These are phyloP conservation scores for Schizopygopsis malacanthus DNA, from an alignment of 2,797 vertebrate species.

Conservation along the genomic window DNA sequence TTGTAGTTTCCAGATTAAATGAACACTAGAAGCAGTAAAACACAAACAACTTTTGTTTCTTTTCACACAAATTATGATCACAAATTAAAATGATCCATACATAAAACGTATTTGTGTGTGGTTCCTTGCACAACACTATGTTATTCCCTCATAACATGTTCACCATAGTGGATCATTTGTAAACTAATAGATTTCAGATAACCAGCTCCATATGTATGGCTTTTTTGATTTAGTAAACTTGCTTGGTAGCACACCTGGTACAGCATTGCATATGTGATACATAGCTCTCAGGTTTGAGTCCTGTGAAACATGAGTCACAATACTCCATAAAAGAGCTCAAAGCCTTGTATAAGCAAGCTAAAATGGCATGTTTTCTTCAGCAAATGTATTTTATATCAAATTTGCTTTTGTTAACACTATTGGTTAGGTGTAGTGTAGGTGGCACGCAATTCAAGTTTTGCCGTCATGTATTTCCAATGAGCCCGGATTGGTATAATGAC, in stretches of 20 bases:
- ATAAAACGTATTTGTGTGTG: background rate
- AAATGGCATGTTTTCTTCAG: background rate
- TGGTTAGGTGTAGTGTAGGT: background rate
- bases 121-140: background rate
- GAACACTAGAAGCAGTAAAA: background rate
- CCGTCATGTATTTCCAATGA: background rate
- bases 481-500: no score
- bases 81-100: background rate
- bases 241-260: background rate
- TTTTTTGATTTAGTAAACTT: background rate
- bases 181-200: background rate
- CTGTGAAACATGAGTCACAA: background rate
- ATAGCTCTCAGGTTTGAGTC: background rate
- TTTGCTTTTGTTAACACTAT: background rate
- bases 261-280: background rate
- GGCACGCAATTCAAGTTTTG: background rate
- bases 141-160: background rate
- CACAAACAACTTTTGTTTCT: no score
- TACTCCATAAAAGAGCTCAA: background rate
- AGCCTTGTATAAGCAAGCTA: background rate
- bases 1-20: no score
- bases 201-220: background rate
- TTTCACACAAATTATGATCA: background rate
- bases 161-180: background rate
- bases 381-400: background rate